Conservation (phyloP, 2,113 vertebrate species). For the Brachypodius melanocephalos region DNA sequence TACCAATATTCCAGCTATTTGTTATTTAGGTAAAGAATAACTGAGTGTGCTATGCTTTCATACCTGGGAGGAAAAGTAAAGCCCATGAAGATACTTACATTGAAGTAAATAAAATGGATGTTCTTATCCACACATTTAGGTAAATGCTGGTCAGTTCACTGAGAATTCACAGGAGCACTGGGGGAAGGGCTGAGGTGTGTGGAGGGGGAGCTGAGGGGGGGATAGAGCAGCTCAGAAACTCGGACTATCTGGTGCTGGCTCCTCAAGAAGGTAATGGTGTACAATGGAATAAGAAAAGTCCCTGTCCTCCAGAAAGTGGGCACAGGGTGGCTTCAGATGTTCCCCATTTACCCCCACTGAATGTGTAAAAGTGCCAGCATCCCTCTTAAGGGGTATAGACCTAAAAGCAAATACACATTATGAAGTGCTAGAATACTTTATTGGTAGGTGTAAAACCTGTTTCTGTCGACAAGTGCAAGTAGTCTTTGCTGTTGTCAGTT, state of each 20-base stretch:
- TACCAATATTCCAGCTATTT: neutral
- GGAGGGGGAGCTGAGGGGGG: neutral
- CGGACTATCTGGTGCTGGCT: neutral
- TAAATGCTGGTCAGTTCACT: neutral
- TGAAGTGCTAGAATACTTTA: neutral
- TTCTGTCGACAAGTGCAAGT: constrained; percentile 12
- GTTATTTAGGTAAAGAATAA: neutral
- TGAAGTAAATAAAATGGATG: neutral
- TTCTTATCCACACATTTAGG: neutral
- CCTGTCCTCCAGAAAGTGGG: neutral
- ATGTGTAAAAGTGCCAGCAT: neutral
- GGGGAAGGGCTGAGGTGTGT: neutral
- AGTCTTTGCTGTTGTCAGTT: neutral
- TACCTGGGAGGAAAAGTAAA: neutral
- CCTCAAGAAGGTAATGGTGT: neutral
- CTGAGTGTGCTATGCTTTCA: neutral
- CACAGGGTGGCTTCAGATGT: neutral
- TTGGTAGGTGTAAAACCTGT: neutral
- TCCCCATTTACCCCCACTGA: neutral
- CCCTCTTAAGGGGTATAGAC: neutral
- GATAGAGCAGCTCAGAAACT: neutral
- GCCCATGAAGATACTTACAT: neutral
- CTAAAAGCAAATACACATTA: neutral
- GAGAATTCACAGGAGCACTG: neutral
- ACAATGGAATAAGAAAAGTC: neutral